Evolutionary conservation across 1,140 invertebrate genomes (phyloP), one percentile per base, ranked within the genome.

Genomic region (Archegozetes longisetosus): DNA sequence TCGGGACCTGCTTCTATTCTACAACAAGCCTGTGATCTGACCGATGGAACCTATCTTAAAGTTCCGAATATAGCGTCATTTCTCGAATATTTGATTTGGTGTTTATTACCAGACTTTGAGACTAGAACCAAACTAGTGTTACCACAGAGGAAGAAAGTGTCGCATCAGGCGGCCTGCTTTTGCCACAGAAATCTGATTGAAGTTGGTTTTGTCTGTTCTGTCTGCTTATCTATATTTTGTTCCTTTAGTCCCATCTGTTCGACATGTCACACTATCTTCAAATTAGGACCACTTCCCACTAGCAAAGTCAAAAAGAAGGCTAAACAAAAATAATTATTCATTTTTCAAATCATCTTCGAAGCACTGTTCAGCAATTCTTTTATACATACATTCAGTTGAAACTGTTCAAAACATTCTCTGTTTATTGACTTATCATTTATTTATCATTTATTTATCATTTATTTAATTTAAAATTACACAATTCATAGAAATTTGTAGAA

Each of bases 201-300:
- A 68, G 86, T 95, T 67, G 94, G 91, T 56, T 96, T 88, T 73
- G 93, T 98, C 17, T 98, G 93, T 73, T 98, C 94, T 3, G 86
- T 98, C 60, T 98, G 95, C 75, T 76, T 98, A 25, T 94, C 91
- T 68, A 88, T 98, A 66, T 96, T 95, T 72, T 98, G 94, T 74
- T 87, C 90, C 72, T 95, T 93, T 71, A 92, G 86, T 73, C 91
- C 92, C 1, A 95, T 97, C 63, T 98, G 92, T 72, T 92, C 89
- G 32, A 96, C 91, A 47, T 97, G 92, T 71, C 86, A 94, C 6
- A 58, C 62, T 2, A 53, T 26, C 46, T 12, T 58, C 25, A 40
- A 40, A 40, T 40, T 40, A 17, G 32, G 32, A 40, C 32, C 32
- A 40, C 6, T 40, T 40, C 32, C 32, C 17, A 6, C 6, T n/a